Percentiles rank a stretch among this genome's conserved stretches.
Evolutionary conservation across 2,888 invertebrate species (phyloP).

Genomic region (Mesochorus sp.): DNA sequence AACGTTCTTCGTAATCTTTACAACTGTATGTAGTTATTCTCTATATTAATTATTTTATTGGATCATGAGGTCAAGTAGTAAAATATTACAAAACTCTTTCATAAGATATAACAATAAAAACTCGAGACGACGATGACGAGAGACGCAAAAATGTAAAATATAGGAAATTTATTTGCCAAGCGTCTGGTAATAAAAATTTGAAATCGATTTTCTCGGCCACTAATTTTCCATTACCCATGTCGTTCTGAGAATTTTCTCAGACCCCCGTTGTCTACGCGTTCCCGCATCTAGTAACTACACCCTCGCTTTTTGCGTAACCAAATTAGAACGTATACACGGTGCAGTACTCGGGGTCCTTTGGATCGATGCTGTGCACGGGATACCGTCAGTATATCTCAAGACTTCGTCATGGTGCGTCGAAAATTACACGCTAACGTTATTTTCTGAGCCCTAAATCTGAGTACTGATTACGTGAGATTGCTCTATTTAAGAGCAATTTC

Average conservation of each 20-base stretch:
- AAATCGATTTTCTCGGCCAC: conserved; percentile 75
- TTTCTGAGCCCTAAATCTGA: conserved; percentile 71
- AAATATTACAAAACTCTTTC: too few species aligned
- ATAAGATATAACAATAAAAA: background rate
- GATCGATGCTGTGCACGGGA: conserved; percentile 20
- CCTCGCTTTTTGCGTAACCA: conserved; percentile 75
- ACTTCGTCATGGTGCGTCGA: conserved; percentile 71
- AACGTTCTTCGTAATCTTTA: background rate
- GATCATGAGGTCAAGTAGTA: too few species aligned
- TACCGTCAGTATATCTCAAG: conserved; percentile 31
- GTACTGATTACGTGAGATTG: conserved; percentile 76
- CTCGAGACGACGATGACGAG: background rate
- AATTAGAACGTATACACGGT: conserved; percentile 74
- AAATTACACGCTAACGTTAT: conserved; percentile 76
- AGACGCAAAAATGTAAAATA: conserved; percentile 22
- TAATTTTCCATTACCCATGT: conserved; percentile 72
- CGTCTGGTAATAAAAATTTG: conserved; percentile 63
- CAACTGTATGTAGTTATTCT: background rate
- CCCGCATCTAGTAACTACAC: conserved; percentile 66
- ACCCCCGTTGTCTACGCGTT: conserved; percentile 64
- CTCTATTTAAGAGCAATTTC: conserved; percentile 73
- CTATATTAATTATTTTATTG: too few species aligned
- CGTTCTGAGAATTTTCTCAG: conserved; percentile 56
- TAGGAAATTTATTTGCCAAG: conserved; percentile 46
- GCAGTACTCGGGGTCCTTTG: conserved; percentile 59